Evolutionary conservation across 2,113 vertebrate genomes (phyloP), one percentile per base, ranked within the genome.

Genomic region (Oenanthe melanoleuca): DNA sequence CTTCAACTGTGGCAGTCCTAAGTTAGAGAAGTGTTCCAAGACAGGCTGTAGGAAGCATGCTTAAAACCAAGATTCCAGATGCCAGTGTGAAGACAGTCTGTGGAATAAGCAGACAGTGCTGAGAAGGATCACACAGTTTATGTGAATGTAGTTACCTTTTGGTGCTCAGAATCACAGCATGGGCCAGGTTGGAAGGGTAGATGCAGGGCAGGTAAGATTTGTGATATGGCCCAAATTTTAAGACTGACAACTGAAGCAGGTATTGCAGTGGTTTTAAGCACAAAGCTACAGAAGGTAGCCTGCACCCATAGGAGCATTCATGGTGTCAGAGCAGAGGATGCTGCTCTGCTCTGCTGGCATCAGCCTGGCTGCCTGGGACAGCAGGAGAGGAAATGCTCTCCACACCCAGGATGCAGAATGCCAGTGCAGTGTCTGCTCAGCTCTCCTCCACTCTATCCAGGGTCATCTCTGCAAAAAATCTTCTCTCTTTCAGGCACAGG

Each of bases 141-240:
- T 31, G 26, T 14, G 5, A 18, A 26, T 47, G 13, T 11, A 49
- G n/a, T 37, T 57, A 18, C 4, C 38, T 5, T 67, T 88, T 65
- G 29, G 7, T 55, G 12, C 29, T 38, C 13, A 21, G 49, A 47
- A 47, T n/a, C 38, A 14, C 16, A 72, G 26, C 52, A 52, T 38
- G 33, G 8, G 37, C 66, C 53, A 53, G 15, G 10, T 45, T n/a
- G 45, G 44, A 66, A 45, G 12, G 10, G 14, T 6, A 86, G 26
- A 42, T 17, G 9, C 28, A 53, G 10, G 37, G 14, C 11, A n/a
- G 6, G 13, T 12, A 65, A 47, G 57, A 26, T 19, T 38, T 47
- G 6, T 6, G 12, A 40, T 12, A 45, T 0, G 0, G 37, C 6
- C 12, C 13, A 25, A 5, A 8, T 37, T 22, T 93, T 81, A 31